Evolutionary conservation across 2,797 vertebrate genomes (phyloP).

Genomic region (Tapirus indicus): DNA sequence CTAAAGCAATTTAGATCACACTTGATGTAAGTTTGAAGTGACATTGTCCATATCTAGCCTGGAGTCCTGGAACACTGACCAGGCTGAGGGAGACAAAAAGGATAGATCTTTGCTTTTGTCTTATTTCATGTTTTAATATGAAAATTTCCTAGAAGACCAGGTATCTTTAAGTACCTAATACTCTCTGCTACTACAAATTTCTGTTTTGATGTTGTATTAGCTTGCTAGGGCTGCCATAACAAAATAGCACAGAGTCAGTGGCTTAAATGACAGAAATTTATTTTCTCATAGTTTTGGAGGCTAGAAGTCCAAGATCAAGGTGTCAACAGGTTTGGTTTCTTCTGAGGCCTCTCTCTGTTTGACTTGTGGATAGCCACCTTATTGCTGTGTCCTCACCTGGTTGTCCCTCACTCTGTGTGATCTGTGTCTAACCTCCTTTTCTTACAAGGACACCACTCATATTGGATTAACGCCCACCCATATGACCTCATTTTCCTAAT

Average conservation of each 20-base stretch:
- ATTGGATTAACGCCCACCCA: background rate
- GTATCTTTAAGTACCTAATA: background rate
- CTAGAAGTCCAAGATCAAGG: background rate
- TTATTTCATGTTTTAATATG: constrained; percentile 19
- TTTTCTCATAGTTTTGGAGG: background rate
- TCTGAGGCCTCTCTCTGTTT: background rate
- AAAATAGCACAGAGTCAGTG: background rate
- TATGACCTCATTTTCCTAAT: background rate
- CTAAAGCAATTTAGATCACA: background rate
- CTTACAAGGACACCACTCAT: background rate
- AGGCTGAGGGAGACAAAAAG: background rate
- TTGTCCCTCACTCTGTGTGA: background rate
- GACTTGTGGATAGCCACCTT: background rate
- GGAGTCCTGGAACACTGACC: background rate
- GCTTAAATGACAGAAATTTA: background rate
- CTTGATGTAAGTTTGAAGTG: background rate
- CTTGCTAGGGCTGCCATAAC: background rate
- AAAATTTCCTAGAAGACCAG: constrained; percentile 24
- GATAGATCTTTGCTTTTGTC: background rate
- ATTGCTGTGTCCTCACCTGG: background rate
- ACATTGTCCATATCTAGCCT: background rate
- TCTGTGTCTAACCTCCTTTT: background rate
- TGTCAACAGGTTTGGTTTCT: background rate
- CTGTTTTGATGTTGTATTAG: background rate
- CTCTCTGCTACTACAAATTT: constrained; percentile 22